Base-by-base conservation (phyloP, 2,888 invertebrate species). In the Mythimna impura region DNA sequence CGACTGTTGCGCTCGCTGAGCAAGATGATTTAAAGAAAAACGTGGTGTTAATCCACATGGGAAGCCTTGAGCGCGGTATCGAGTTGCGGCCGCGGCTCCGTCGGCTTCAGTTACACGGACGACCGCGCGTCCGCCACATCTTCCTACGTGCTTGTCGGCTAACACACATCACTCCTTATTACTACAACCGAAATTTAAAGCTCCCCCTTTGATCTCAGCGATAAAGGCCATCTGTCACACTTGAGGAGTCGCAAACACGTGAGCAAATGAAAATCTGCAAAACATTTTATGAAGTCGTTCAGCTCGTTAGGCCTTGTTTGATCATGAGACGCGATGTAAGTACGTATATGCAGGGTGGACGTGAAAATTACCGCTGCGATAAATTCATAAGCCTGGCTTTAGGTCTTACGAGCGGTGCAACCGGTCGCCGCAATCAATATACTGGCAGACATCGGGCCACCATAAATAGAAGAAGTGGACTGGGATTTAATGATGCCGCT, bases 11-110 rank as follows among this genome's bases (percentile, higher is more conserved):
- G 85, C 81, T 87, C 77, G 76, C 60, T 82, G 76, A 86, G 81
- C 89, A 90, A 89, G 87, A 89, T 88, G 88, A 90, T 93, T 93
- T 88, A 89, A 92, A 84, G 84, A 82, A 87, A 78, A 94, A 91
- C 90, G 89, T 90, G 85, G 86, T 90, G 91, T 90, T 93, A 94
- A 94, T 94, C 92, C 93, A 92, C 91, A 94, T 93, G 92, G 91
- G 93, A 93, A 94, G 92, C 96, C 96, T 96, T 95, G 95, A 93
- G 90, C 89, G 81, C 78, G 85, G 93, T 92, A 88, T 96, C 92
- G 87, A 84, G 90, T 96, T 91, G 76, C 91, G 71, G 74, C 80
- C 76, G 82, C 87, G 82, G 86, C 89, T 84, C 76, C 72, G 83
- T 78, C 85, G 90, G 89, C 89, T 94, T 93, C 82, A 87, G 93